These are phyloP conservation scores for Lepidotrigona ventralis DNA, from an alignment of 1,140 invertebrate species.

Conservation along the genomic window DNA sequence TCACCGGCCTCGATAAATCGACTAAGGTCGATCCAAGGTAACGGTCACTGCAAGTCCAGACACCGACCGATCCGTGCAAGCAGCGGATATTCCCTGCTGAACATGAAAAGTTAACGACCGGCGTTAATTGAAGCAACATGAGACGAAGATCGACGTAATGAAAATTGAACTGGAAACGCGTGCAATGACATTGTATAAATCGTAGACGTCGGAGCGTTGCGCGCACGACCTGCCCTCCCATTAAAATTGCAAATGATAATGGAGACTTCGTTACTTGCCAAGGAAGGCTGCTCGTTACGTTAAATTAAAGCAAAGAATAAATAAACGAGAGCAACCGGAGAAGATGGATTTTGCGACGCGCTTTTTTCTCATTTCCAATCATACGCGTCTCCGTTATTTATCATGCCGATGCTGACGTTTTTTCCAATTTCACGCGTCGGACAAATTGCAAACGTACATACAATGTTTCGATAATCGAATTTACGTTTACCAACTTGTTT, in stretches of 20 bases:
- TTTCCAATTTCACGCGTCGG: not conserved
- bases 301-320: not conserved
- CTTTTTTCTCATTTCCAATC: not conserved
- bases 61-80: not conserved
- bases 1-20: conserved; percentile 57
- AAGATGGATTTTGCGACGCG: not conserved
- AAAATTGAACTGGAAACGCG: conserved; percentile 7
- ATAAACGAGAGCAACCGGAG: not conserved
- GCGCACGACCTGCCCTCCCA: too few species aligned
- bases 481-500: too few species aligned
- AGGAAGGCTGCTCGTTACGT: conserved; percentile 45
- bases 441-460: not conserved
- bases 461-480: not conserved
- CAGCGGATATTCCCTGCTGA: not conserved
- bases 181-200: not conserved
- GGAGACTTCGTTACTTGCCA: conserved; percentile 7
- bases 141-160: not conserved
- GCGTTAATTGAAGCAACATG: conserved; percentile 20
- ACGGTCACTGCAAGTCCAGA: conserved; percentile 41
- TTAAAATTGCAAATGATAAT: conserved; percentile 36
- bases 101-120: not conserved
- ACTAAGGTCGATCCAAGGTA: conserved; percentile 53
- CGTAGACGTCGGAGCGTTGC: not conserved
- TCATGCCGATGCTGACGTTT: not conserved
- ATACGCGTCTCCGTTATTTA: not conserved